Evolutionary conservation across 1,140 invertebrate species (phyloP).

Genomic region (Vanessa tameamea): DNA sequence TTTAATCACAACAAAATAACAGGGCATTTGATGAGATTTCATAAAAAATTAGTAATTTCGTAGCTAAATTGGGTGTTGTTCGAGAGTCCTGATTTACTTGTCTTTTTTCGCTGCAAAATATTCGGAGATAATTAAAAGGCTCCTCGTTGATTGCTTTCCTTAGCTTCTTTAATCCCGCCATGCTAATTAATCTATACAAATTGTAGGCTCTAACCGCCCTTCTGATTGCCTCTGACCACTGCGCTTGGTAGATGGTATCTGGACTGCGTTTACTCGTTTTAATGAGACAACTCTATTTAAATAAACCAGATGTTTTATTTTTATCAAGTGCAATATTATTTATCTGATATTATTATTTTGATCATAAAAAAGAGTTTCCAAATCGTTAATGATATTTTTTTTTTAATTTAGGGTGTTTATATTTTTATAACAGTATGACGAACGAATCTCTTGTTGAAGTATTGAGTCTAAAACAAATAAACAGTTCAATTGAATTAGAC

Average conservation of each 20-base stretch:
- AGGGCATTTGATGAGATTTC: slow-evolving; percentile 5
- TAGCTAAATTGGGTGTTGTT: not conserved
- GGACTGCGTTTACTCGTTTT: not conserved
- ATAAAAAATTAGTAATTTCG: slow-evolving; percentile 24
- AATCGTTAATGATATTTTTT: no score
- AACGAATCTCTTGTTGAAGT: no score
- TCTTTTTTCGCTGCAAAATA: slow-evolving; percentile 47
- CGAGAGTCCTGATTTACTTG: slow-evolving; percentile 8
- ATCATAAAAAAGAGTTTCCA: no score
- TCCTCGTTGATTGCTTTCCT: slow-evolving; percentile 51
- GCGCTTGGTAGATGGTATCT: slow-evolving; percentile 9
- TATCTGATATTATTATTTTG: no score
- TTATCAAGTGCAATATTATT: no score
- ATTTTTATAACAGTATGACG: no score
- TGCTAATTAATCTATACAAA: slow-evolving; percentile 68
- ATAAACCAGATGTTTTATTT: slow-evolving; percentile 1
- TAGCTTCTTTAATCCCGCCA: slow-evolving; percentile 45
- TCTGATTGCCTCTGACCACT: slow-evolving; percentile 54
- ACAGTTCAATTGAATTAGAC: no score
- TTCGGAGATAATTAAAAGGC: slow-evolving; percentile 61
- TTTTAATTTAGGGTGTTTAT: no score
- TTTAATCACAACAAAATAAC: not conserved
- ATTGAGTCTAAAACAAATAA: no score
- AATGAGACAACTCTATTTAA: slow-evolving; percentile 5
- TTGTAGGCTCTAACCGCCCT: slow-evolving; percentile 51